Evolutionary conservation across 2,888 invertebrate genomes (phyloP).

Genomic region (Pterobdella sp.): DNA sequence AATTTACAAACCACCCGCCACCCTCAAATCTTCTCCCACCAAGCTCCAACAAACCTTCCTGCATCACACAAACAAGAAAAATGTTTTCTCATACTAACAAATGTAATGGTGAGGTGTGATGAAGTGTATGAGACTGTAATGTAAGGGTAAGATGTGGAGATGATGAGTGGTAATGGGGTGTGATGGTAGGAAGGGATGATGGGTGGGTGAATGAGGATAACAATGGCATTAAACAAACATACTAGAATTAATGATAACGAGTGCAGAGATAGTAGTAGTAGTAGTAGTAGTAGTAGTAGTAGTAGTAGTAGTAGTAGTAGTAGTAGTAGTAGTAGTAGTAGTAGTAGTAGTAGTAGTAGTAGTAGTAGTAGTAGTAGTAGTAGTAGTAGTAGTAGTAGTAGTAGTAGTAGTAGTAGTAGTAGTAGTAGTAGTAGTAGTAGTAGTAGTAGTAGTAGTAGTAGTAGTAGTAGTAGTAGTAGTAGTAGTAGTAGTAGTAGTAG

Average conservation of each 20-base stretch:
- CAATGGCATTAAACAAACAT: too few species aligned
- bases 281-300: conserved; percentile 24
- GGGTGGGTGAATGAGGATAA: too few species aligned
- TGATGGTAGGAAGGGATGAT: too few species aligned
- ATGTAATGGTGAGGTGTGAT: too few species aligned
- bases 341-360: conserved; percentile 20
- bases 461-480: conserved; percentile 19
- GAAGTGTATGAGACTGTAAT: too few species aligned
- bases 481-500: conserved; percentile 1
- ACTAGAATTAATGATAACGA: neutral
- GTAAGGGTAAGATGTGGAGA: too few species aligned
- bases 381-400: conserved; percentile 23
- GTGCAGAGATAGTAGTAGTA: conserved; percentile 18
- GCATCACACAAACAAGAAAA: too few species aligned
- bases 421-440: conserved; percentile 26
- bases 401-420: conserved; percentile 25
- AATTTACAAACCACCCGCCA: too few species aligned
- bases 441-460: conserved; percentile 21
- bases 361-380: conserved; percentile 9
- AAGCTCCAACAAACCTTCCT: too few species aligned
- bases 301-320: conserved; percentile 22
- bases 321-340: conserved; percentile 27
- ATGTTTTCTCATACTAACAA: too few species aligned
- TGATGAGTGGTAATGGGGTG: too few species aligned
- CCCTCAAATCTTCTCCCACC: too few species aligned